Percentiles rank a stretch among this genome's conserved stretches.
phyloP scores from a whole-genome alignment of 2,797 vertebrate species.

The Odontamblyopus rebecca region DNA sequence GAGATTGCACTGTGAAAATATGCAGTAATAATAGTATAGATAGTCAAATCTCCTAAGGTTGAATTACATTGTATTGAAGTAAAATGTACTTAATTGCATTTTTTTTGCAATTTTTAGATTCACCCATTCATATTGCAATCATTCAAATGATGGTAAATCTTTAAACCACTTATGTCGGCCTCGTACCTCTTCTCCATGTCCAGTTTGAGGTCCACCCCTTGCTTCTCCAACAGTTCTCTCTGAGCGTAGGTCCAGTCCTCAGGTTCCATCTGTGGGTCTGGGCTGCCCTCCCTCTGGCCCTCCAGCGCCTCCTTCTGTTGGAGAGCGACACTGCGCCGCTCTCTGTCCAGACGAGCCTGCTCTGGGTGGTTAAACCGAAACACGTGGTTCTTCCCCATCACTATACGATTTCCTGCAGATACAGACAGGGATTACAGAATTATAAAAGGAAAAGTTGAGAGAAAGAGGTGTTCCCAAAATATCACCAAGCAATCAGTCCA shows the following conservation, averaged over 20 bases:
- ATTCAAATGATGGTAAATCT: neutral
- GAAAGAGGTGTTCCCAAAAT: too few relatives aligned
- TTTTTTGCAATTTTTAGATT: too few relatives aligned
- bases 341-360: slow-evolving; percentile 85
- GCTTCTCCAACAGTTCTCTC: slow-evolving; percentile 85
- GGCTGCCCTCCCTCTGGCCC: neutral
- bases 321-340: slow-evolving; percentile 76
- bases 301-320: slow-evolving; percentile 71
- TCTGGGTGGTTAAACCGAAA: slow-evolving; percentile 91
- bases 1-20: too few relatives aligned
- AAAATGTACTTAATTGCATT: too few relatives aligned
- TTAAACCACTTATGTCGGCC: neutral
- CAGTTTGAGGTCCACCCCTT: slow-evolving; percentile 89
- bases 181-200: slow-evolving; percentile 88
- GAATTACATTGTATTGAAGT: too few relatives aligned
- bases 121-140: neutral
- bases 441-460: too few relatives aligned
- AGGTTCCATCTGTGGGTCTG: slow-evolving; percentile 32
- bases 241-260: slow-evolving; percentile 92
- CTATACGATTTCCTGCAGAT: slow-evolving; percentile 82
- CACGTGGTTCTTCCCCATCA: slow-evolving; percentile 92
- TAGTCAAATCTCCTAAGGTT: too few relatives aligned
- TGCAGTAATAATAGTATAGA: too few relatives aligned
- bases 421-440: neutral
- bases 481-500: too few relatives aligned